Evolutionary conservation across 2,797 vertebrate species (phyloP), one percentile per base, ranked within the genome.

Genomic region (Rhinichthys osculus): DNA sequence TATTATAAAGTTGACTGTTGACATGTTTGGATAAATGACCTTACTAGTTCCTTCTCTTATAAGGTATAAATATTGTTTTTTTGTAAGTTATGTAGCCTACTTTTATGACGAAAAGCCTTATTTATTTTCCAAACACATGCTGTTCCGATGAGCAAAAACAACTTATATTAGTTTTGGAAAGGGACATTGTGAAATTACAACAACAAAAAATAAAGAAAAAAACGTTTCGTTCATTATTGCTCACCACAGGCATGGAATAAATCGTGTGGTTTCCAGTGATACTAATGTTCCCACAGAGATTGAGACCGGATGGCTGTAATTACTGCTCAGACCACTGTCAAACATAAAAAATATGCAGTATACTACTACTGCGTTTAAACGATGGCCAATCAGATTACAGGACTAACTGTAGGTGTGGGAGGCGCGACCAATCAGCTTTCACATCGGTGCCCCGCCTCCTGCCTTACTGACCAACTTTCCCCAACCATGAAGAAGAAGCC

Each of bases 401-500:
- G 54, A 38, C 7, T 33, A 30, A 33, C 73, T 54, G 14, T 7
- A 14, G 30, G 17, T 19, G 35, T 50, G 13, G 86, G 77, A 89
- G 88, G 87, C 77, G 86, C 78, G 88, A 88, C 88, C 88, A 90
- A 88, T 87, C 86, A 83, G 64, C 47, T 64, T 79, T 78, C 3
- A 72, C 57, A 85, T 38, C 3, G 10, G 44, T 30, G 30, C 23
- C 85, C 87, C 88, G 76, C 84, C 87, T 72, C 52, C 59, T 72
- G 78, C 44, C 69, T 82, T 66, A 82, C 73, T 84, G 73, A 79
- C 83, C 50, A 44, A 72, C 42, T 78, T 89, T 57, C 57, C 17
- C 2, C 33, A 71, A 54, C 3, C 33, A 19, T 77, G 19, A 66
- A 21, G 19, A 66, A 21, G 4, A 52, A 35, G 50, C 30, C 30